Evolutionary conservation across 2,113 vertebrate genomes (phyloP).

Genomic region (Notothenia rossii): DNA sequence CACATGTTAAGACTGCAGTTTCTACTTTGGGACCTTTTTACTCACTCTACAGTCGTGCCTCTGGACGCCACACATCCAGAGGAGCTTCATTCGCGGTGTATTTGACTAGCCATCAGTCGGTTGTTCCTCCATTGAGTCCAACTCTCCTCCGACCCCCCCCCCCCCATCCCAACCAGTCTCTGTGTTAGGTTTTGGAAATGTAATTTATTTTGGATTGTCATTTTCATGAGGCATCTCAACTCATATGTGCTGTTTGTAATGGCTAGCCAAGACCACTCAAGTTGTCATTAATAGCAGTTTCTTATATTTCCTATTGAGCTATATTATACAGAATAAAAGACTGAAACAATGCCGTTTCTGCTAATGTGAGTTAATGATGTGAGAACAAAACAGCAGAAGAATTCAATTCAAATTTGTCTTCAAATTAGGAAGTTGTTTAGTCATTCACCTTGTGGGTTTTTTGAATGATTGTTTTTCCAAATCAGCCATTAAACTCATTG

Average conservation of each 20-base stretch:
- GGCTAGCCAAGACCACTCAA: constrained; percentile 77
- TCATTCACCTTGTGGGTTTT: constrained; percentile 56
- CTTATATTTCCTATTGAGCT: constrained; percentile 83
- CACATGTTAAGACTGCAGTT: constrained; percentile 92
- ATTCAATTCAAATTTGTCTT: constrained; percentile 56
- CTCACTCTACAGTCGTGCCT: constrained; percentile 82
- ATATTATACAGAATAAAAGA: constrained; percentile 82
- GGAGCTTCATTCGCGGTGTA: constrained; percentile 66
- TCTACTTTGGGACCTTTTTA: constrained; percentile 90
- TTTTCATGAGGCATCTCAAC: constrained; percentile 70
- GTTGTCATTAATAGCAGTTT: constrained; percentile 81
- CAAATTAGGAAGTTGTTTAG: constrained; percentile 52
- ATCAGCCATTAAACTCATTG: constrained; percentile 55
- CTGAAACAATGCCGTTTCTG: constrained; percentile 76
- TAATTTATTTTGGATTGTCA: constrained; percentile 80
- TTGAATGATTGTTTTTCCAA: constrained; percentile 32
- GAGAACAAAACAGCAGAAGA: constrained; percentile 62
- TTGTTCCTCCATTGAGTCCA: constrained; percentile 56
- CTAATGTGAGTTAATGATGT: constrained; percentile 77
- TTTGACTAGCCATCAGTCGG: constrained; percentile 72
- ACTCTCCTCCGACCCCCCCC: constrained; percentile 20
- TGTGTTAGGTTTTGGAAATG: constrained; percentile 76
- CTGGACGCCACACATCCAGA: constrained; percentile 72
- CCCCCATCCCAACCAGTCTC: constrained; percentile 53
- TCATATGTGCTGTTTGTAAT: constrained; percentile 78